phyloP scores from a whole-genome alignment of 2,888 invertebrate species.

The Sphaeridia pumilis region DNA sequence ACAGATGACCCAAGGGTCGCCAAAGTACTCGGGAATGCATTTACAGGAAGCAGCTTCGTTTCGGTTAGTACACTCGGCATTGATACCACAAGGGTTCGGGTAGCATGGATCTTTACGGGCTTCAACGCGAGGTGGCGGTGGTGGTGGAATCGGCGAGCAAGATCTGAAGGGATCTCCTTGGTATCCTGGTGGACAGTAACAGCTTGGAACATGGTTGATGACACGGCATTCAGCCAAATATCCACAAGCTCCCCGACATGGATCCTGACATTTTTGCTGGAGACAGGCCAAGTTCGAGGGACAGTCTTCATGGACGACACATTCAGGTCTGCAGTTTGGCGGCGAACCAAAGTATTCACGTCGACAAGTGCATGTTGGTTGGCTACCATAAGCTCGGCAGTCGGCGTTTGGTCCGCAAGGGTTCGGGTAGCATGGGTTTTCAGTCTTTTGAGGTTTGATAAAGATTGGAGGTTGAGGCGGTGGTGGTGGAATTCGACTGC shows the following conservation, averaged over 20 bases:
- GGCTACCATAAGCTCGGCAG: conserved; percentile 37
- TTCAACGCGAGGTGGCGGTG: conserved; percentile 42
- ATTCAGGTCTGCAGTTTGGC: conserved; percentile 49
- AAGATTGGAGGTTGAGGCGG: conserved; percentile 3
- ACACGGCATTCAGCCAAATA: conserved; percentile 37
- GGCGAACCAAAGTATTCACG: conserved; percentile 37
- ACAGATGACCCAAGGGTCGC: conserved; percentile 53
- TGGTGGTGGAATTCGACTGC: conserved; percentile 18
- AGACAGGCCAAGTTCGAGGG: conserved; percentile 57
- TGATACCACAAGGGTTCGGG: conserved; percentile 58
- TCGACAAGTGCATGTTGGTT: conserved; percentile 38
- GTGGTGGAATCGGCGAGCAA: conserved; percentile 18
- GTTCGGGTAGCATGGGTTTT: conserved; percentile 40
- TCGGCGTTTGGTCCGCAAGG: conserved; percentile 69
- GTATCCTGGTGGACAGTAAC: conserved; percentile 51
- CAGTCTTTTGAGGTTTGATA: conserved; percentile 3
- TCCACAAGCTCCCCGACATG: conserved; percentile 24
- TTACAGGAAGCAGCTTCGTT: conserved; percentile 53
- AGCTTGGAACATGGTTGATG: conserved; percentile 45
- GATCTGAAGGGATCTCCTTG: conserved; percentile 58
- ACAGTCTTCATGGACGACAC: conserved; percentile 57
- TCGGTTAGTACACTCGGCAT: conserved; percentile 54
- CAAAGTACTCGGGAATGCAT: conserved; percentile 62
- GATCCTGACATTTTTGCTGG: conserved; percentile 46
- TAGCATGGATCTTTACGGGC: conserved; percentile 45